Evolutionary conservation across 1,140 invertebrate species (phyloP).

Genomic region (Heliothis subflexa): DNA sequence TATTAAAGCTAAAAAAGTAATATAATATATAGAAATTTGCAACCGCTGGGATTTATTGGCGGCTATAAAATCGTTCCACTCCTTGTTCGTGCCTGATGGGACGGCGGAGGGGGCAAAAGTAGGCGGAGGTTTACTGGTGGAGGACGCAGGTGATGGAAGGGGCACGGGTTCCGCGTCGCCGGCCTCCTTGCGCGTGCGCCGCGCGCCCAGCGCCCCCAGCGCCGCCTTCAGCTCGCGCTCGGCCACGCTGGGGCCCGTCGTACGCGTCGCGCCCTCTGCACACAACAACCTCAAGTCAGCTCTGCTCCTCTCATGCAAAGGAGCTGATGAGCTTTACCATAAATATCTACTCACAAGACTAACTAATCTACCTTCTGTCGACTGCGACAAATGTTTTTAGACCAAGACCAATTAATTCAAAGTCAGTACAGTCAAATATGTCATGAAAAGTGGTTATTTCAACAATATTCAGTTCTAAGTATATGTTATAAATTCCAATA

Average conservation of each 20-base stretch:
- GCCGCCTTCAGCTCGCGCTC: constrained; percentile 62
- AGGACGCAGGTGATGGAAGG: not conserved
- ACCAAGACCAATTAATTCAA: too few relatives aligned
- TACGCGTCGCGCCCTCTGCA: not conserved
- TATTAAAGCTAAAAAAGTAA: constrained; percentile 72
- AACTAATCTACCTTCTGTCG: too few relatives aligned
- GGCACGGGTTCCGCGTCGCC: constrained; percentile 12
- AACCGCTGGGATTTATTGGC: constrained; percentile 45
- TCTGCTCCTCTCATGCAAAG: too few relatives aligned
- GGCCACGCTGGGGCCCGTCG: constrained; percentile 55
- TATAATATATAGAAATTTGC: constrained; percentile 47
- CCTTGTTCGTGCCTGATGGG: constrained; percentile 53
- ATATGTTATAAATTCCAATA: too few relatives aligned
- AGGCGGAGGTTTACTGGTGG: not conserved
- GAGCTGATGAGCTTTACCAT: too few relatives aligned
- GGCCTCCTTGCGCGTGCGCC: constrained; percentile 63
- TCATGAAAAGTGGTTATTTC: too few relatives aligned
- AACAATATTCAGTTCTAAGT: too few relatives aligned
- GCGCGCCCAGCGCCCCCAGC: constrained; percentile 57
- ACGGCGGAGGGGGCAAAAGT: constrained; percentile 60
- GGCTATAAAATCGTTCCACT: constrained; percentile 66
- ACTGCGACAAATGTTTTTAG: too few relatives aligned
- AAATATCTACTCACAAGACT: too few relatives aligned
- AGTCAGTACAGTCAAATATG: too few relatives aligned
- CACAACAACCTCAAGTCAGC: not conserved